Base-by-base conservation (phyloP, 1,140 invertebrate species). In the Brachionus calyciflorus region DNA sequence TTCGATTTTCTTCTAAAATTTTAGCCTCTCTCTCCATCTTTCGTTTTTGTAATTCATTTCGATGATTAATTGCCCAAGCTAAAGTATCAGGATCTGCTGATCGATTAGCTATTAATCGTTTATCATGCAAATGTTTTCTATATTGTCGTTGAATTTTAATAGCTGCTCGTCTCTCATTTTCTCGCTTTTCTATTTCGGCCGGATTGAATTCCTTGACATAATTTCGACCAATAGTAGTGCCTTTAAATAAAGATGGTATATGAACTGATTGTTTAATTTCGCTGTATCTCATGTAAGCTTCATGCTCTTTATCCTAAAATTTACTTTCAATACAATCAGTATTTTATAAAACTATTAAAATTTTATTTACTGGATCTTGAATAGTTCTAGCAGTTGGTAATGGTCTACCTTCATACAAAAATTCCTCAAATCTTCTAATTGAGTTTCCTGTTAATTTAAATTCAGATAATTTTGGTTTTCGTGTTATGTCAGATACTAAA, bases 161-260 rank as follows among this genome's bases (percentile, higher is more conserved):
- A 7, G 73, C 73, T 10, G 73, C 55, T 40, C 17, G 12, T 26
- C 37, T 46, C 44, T 57, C 24, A 46, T 60, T 41, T 33, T 76
- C 73, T 24, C 55, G 30, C 17, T 41, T 55, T 4, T 17, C 21
- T 41, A 48, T 55, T 46, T 76, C 51, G 3, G 49, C 73, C 21
- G 44, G 51, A 73, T 73, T 28, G 19, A 73, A 55, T 24, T 73
- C 69, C 26, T 73, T 73, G 10, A 73, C 69, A 51, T 51, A 73
- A 40, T 73, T 73, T 24, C 69, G 46, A 65, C 37, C 40, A 55
- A 51, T 24, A 9, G 44, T 73, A 1, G 69, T 51, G 14, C 69
- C 69, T 40, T 41, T 49, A 17, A 73, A 73, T 26, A 73, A 33
- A 2, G 69, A 30, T 9, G 69, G 69, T 40, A 73, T 55, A 51